Evolutionary conservation across 2,888 invertebrate species (phyloP).

Genomic region (Petrophora chlorosata): DNA sequence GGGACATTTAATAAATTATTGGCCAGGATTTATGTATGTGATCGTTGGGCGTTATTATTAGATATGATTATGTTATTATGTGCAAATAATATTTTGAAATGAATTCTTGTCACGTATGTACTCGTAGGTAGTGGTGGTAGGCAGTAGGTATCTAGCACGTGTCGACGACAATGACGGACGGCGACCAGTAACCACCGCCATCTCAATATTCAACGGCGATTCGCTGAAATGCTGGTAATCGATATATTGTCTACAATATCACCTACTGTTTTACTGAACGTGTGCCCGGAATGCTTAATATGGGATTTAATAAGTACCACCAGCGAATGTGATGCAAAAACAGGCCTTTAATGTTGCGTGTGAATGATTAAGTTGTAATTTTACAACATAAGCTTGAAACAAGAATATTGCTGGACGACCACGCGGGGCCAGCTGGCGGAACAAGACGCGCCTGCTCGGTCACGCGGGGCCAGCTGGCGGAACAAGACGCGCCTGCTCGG

Average conservation of each 20-base stretch:
- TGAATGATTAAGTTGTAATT: no score
- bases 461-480: no score
- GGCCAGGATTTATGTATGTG: no score
- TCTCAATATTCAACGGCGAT: conserved; percentile 14
- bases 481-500: no score
- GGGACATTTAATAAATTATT: no score
- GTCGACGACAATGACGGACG: background rate
- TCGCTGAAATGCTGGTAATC: conserved; percentile 23
- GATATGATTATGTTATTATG: no score
- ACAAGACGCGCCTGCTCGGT: no score
- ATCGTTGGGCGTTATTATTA: no score
- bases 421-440: no score
- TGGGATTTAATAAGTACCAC: conserved; percentile 3
- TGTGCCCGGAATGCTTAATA: conserved; percentile 11
- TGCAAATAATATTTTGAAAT: background rate
- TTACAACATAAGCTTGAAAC: no score
- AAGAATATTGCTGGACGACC: no score
- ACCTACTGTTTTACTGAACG: conserved; percentile 12
- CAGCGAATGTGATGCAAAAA: background rate
- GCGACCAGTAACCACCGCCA: background rate
- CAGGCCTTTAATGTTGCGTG: background rate
- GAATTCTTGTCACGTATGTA: conserved; percentile 16
- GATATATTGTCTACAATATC: conserved; percentile 20
- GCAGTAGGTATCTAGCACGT: conserved; percentile 15
- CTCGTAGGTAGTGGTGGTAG: no score